These are phyloP conservation scores for Geococcyx californianus DNA, from an alignment of 2,113 vertebrate species.

Conservation along the genomic window DNA sequence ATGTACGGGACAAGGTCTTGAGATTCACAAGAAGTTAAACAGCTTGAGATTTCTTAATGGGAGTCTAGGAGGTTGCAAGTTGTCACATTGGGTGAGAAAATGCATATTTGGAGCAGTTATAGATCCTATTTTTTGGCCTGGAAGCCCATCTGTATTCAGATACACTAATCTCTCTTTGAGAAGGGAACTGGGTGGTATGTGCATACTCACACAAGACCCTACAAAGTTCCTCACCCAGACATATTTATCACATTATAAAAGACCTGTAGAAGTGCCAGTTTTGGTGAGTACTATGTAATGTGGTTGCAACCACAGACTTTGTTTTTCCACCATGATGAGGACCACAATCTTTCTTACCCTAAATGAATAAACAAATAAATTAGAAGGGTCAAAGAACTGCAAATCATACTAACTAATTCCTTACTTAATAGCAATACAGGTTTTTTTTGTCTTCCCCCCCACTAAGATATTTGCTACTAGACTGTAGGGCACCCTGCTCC, in stretches of 20 bases:
- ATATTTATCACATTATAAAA: not conserved
- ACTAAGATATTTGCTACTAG: not conserved
- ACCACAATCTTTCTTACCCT: not conserved
- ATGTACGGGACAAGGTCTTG: not conserved
- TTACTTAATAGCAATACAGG: not conserved
- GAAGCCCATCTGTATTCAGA: not conserved
- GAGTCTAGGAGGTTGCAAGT: not conserved
- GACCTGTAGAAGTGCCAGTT: slow-evolving; percentile 10
- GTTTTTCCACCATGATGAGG: not conserved
- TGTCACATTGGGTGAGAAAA: not conserved
- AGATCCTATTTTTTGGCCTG: not conserved
- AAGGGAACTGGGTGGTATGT: not conserved
- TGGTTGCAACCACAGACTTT: slow-evolving; percentile 15
- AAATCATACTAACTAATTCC: not conserved
- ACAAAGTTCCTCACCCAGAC: not conserved
- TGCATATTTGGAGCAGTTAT: not conserved
- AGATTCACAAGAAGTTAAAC: not conserved
- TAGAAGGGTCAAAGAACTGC: not conserved
- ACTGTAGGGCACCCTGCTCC: not conserved
- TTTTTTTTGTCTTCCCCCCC: not conserved
- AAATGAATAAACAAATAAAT: not conserved
- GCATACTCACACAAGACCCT: not conserved
- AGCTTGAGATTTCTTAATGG: rapidly evolving
- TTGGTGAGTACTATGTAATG: slow-evolving; percentile 7
- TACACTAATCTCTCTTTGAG: not conserved